Conservation (phyloP, 2,888 invertebrate species). For the Apeira syringaria region DNA sequence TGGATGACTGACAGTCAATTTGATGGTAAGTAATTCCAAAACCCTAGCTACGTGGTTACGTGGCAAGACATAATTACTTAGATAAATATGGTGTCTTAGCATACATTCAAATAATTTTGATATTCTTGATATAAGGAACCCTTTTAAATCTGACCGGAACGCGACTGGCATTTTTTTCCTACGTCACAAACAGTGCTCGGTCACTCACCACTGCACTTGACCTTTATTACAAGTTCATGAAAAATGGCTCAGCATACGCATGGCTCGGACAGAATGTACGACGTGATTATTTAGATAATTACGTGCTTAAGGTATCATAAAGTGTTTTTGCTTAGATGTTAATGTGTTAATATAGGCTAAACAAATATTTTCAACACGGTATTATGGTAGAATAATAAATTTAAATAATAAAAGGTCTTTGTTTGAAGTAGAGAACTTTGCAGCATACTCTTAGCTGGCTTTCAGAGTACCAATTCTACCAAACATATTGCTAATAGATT, state of each 20-base stretch:
- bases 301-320: background rate
- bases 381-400: no score
- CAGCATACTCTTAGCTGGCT: no score
- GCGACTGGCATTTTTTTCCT: slow-evolving; percentile 7
- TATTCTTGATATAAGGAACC: slow-evolving; percentile 11
- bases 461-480: no score
- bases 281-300: slow-evolving; percentile 1
- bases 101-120: no score
- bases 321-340: slow-evolving; percentile 1
- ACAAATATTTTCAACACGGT: slow-evolving; percentile 8
- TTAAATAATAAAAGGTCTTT: no score
- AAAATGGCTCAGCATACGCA: slow-evolving; percentile 20
- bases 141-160: background rate
- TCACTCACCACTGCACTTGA: slow-evolving; percentile 48
- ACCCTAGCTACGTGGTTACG: no score
- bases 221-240: slow-evolving; percentile 34
- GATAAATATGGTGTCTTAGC: no score
- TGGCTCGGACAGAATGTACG: background rate
- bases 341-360: background rate
- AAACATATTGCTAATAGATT: no score
- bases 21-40: no score
- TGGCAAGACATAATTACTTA: no score
- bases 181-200: slow-evolving; percentile 21
- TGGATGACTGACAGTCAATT: no score
- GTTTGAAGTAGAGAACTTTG: no score